These are phyloP conservation scores for Xerus inauris DNA, from an alignment of 2,113 vertebrate species.

Conservation along the genomic window DNA sequence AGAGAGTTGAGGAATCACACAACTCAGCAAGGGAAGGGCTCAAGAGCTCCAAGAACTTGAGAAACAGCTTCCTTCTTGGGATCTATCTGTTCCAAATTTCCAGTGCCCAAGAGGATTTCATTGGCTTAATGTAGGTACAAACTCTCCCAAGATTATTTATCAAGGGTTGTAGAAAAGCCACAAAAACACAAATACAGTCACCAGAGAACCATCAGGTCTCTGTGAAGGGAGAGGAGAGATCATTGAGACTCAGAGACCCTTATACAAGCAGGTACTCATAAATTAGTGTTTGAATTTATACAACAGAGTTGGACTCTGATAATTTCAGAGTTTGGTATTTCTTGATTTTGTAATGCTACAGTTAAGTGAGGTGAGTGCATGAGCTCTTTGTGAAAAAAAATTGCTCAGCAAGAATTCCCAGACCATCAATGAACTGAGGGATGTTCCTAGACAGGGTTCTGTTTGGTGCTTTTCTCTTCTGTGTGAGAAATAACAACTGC, in stretches of 20 bases:
- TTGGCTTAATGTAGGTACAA: background rate
- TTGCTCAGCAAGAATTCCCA: slow-evolving; percentile 25
- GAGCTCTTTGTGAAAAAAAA: background rate
- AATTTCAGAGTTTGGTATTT: slow-evolving; percentile 14
- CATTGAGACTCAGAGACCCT: background rate
- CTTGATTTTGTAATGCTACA: background rate
- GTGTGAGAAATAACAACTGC: background rate
- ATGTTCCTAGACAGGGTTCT: background rate
- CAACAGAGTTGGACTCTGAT: background rate
- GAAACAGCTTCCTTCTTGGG: background rate
- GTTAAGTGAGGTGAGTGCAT: background rate
- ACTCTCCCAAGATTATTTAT: background rate
- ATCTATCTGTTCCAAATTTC: background rate
- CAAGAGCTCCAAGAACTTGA: background rate
- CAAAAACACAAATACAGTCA: background rate
- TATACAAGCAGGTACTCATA: background rate
- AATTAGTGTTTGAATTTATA: background rate
- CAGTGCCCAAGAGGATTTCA: background rate
- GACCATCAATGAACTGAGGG: background rate
- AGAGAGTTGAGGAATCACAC: background rate
- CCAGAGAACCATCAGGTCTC: background rate
- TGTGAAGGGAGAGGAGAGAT: background rate
- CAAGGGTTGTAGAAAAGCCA: background rate
- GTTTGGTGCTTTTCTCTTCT: background rate
- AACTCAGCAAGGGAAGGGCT: background rate